Conservation (phyloP, 92 coral and sea anemone species). For the Epizoanthus rinbou region DNA sequence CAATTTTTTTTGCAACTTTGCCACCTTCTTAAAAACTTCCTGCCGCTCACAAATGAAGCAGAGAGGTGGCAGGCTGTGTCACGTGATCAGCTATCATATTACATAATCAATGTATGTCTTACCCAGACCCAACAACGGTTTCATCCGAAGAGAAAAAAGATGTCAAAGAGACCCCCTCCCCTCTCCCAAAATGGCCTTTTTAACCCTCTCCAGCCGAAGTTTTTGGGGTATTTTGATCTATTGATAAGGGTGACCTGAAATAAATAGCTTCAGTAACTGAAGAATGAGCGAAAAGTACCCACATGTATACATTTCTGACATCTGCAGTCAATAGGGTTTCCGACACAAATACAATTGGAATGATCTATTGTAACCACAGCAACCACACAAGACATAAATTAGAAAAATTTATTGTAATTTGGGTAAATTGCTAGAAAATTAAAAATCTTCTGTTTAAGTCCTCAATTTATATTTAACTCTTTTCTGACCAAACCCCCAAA, state of each 20-base stretch:
- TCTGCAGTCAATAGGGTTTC: constrained; percentile 27
- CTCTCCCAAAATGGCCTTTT: too few species aligned
- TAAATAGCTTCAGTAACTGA: constrained; percentile 32
- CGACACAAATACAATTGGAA: constrained; percentile 24
- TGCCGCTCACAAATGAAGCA: too few species aligned
- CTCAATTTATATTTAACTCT: constrained; percentile 6
- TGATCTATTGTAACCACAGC: constrained; percentile 20
- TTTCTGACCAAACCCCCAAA: neutral
- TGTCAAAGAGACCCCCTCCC: too few species aligned
- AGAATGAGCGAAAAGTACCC: constrained; percentile 24
- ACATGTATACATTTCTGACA: constrained; percentile 41
- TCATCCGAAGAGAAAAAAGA: too few species aligned
- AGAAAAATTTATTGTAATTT: constrained; percentile 24
- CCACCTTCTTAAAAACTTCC: too few species aligned
- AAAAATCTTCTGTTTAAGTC: constrained; percentile 22
- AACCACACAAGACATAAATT: constrained; percentile 27
- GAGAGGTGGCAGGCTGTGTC: too few species aligned
- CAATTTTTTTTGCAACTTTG: too few species aligned
- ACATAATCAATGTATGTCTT: too few species aligned
- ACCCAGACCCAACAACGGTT: too few species aligned
- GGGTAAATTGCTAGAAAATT: constrained; percentile 32
- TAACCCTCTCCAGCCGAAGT: constrained; percentile 11
- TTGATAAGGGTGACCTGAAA: constrained; percentile 21
- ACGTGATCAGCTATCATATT: too few species aligned
- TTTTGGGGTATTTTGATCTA: constrained; percentile 30